Percentiles rank a stretch among this genome's conserved stretches.
phyloP scores from a whole-genome alignment of 2,888 invertebrate genomes.

The Amphipoea lucens region DNA sequence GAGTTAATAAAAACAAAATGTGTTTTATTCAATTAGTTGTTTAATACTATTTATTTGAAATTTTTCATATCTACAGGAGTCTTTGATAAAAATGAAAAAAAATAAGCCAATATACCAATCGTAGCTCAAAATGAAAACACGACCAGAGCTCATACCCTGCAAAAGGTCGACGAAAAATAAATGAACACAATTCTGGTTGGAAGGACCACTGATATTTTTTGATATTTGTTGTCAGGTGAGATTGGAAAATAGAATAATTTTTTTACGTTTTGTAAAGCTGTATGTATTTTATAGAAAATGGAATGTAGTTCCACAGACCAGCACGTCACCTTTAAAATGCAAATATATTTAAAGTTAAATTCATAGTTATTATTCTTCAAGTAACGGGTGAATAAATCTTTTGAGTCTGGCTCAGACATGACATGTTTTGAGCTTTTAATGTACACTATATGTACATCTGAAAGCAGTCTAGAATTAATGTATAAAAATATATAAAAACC shows the following conservation, averaged over 20 bases:
- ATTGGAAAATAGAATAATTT: background rate
- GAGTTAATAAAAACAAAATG: background rate
- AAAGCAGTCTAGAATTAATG: conserved; percentile 7
- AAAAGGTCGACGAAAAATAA: background rate
- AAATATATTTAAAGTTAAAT: conserved; percentile 42
- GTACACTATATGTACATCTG: background rate
- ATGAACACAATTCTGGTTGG: background rate
- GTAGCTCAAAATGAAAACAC: background rate
- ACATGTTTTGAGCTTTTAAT: conserved; percentile 22
- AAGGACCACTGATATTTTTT: background rate
- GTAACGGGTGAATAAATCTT: conserved; percentile 46
- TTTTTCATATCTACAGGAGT: background rate
- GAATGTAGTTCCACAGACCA: conserved; percentile 3
- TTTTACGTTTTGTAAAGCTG: background rate
- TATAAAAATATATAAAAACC: conserved; percentile 20
- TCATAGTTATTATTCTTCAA: conserved; percentile 46
- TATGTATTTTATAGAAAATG: background rate
- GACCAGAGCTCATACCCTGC: background rate
- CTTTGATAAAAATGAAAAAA: no score
- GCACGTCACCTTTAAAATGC: conserved; percentile 27
- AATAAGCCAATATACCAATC: background rate
- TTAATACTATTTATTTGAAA: background rate
- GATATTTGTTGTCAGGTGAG: background rate
- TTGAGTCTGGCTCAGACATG: conserved; percentile 27
- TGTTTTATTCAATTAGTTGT: background rate